Evolutionary conservation across 1,140 invertebrate genomes (phyloP).

Genomic region (Sminthurides bifidus): DNA sequence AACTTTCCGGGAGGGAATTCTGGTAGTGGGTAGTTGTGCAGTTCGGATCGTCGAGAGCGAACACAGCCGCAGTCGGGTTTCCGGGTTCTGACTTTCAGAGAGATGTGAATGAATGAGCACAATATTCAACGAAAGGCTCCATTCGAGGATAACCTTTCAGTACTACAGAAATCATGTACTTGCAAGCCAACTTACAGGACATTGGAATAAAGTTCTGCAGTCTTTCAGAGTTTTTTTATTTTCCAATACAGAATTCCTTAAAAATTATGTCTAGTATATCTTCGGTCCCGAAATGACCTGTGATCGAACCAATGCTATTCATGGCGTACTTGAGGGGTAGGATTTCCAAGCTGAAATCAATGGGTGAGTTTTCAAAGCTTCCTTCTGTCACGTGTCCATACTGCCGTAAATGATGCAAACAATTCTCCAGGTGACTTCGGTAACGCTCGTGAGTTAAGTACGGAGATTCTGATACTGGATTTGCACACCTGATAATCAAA

Average conservation of each 20-base stretch:
- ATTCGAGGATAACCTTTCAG: not conserved
- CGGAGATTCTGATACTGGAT: conserved; percentile 48
- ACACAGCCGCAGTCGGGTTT: too few species aligned
- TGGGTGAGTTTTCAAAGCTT: conserved; percentile 14
- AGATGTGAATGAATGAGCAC: too few species aligned
- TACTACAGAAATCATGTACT: not conserved
- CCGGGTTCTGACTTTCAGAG: too few species aligned
- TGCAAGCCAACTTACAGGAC: not conserved
- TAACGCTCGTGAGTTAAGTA: conserved; percentile 53
- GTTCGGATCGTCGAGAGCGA: too few species aligned
- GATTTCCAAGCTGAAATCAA: conserved; percentile 54
- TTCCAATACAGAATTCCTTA: conserved; percentile 77
- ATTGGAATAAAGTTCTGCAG: too few species aligned
- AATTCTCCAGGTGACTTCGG: conserved; percentile 46
- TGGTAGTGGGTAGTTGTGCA: too few species aligned
- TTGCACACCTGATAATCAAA: conserved; percentile 53
- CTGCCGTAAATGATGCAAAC: conserved; percentile 41
- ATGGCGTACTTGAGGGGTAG: conserved; percentile 53
- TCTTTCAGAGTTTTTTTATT: conserved; percentile 44
- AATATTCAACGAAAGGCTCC: too few species aligned
- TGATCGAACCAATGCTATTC: conserved; percentile 58
- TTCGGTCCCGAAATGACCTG: conserved; percentile 60
- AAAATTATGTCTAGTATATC: conserved; percentile 74
- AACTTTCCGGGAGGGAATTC: too few species aligned
- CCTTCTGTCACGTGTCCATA: conserved; percentile 35